Evolutionary conservation across 2,113 vertebrate species (phyloP), one percentile per base, ranked within the genome.

Genomic region (Pelobates fuscus): DNA sequence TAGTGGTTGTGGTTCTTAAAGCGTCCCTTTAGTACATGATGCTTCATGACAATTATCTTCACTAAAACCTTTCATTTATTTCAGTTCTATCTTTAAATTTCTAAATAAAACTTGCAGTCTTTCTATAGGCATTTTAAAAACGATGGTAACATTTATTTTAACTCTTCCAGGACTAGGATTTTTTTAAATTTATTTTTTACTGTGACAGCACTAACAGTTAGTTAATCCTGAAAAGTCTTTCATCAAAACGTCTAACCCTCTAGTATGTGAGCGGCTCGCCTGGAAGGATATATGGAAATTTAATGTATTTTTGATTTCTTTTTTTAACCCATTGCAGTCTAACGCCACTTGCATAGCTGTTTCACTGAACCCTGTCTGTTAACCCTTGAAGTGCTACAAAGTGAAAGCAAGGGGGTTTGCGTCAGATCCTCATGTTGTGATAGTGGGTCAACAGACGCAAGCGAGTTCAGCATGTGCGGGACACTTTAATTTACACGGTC

Each of bases 331-430:
- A 75, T 27, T 29, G 63, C 65, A 73, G 60, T 32, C 32, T 12
- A 64, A 67, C 27, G 65, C 52, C 72, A 59, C 63, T 75, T 75
- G 63, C 72, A 74, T 74, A 74, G 71, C 62, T 67, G 54, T 63
- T 67, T 46, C 55, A 67, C 63, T 29, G 37, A 32, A 26, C 37
- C 58, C 72, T 67, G 72, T 18, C 20, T 66, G 32, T 37, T 67
- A 58, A 55, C 14, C 62, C 71, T 43, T 59, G 14, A 49, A 25
- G 54, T 30, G 10, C 44, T 62, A 32, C 18, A 46, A 62, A 70
- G 25, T 54, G 24, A 26, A 30, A 61, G 37, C 44, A 49, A 17
- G 44, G 44, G 44, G 69, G 57, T 30, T 71, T 49, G 68, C 32
- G 24, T 26, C 54, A 70, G 30, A 41, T 30, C 37, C 54, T 11